Evolutionary conservation across 2,113 vertebrate species (phyloP).

Genomic region (zebrafish (Danio rerio)): DNA sequence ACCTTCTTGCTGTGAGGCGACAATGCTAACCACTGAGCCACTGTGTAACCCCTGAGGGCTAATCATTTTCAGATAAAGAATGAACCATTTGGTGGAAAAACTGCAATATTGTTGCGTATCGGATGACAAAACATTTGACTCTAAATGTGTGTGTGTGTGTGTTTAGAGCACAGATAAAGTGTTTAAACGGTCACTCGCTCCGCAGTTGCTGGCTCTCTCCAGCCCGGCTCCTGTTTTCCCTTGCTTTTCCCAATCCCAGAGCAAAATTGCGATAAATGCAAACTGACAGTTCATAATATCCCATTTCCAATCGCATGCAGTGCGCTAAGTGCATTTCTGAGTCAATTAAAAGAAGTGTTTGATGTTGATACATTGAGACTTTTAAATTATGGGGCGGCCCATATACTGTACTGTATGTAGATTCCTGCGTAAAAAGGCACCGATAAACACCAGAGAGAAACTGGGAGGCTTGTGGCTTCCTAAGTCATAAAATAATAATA

Average conservation of each 20-base stretch:
- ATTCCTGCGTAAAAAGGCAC: background rate
- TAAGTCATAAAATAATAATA: background rate
- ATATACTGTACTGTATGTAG: conserved; percentile 37
- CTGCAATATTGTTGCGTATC: conserved; percentile 29
- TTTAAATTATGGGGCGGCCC: conserved; percentile 61
- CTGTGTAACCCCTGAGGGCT: too few relatives aligned
- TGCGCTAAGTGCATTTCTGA: conserved; percentile 70
- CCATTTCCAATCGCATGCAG: conserved; percentile 66
- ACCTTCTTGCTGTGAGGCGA: too few relatives aligned
- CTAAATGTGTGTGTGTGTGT: conserved; percentile 32
- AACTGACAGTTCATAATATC: conserved; percentile 75
- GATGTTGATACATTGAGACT: conserved; percentile 73
- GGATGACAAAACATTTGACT: conserved; percentile 35
- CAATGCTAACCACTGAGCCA: too few relatives aligned
- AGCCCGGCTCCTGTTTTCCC: conserved; percentile 33
- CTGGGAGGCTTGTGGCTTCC: background rate
- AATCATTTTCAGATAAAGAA: background rate
- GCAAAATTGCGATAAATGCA: conserved; percentile 68
- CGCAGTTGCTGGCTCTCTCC: conserved; percentile 8
- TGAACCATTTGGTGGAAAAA: background rate
- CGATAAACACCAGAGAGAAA: background rate
- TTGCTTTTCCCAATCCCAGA: conserved; percentile 58
- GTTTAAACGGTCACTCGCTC: conserved; percentile 44
- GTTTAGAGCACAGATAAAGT: conserved; percentile 45
- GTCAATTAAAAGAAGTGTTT: conserved; percentile 74